Evolutionary conservation across 2,113 vertebrate genomes (phyloP).

Genomic region (Leucopsar rothschildi): DNA sequence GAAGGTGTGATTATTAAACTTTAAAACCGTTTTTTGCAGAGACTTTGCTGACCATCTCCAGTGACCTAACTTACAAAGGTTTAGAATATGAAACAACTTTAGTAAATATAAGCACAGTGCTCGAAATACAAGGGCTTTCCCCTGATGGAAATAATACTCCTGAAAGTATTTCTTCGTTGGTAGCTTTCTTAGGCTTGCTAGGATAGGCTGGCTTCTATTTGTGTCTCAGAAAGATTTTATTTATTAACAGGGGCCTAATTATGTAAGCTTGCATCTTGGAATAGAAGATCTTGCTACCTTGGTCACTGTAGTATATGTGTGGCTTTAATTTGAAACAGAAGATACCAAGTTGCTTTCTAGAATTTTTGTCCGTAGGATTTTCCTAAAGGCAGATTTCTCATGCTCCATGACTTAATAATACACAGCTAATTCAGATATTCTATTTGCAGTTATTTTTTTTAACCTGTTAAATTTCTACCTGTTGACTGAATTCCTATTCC

Average conservation of each 20-base stretch:
- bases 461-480: neutral
- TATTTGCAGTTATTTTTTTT: neutral
- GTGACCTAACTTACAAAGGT: neutral
- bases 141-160: neutral
- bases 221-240: neutral
- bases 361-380: neutral
- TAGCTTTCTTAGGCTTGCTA: neutral
- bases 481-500: neutral
- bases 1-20: neutral
- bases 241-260: neutral
- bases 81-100: neutral
- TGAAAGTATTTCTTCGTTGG: neutral
- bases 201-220: neutral
- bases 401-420: neutral
- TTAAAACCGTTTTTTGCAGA: neutral
- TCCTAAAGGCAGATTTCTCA: neutral
- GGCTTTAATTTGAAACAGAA: neutral
- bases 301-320: neutral
- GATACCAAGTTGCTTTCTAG: neutral
- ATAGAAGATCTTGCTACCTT: neutral
- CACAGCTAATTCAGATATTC: neutral
- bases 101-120: neutral
- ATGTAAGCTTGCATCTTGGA: neutral
- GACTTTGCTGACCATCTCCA: neutral
- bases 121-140: neutral